Base-by-base conservation (phyloP, 2,888 invertebrate genomes). In the Dioctria linearis region DNA sequence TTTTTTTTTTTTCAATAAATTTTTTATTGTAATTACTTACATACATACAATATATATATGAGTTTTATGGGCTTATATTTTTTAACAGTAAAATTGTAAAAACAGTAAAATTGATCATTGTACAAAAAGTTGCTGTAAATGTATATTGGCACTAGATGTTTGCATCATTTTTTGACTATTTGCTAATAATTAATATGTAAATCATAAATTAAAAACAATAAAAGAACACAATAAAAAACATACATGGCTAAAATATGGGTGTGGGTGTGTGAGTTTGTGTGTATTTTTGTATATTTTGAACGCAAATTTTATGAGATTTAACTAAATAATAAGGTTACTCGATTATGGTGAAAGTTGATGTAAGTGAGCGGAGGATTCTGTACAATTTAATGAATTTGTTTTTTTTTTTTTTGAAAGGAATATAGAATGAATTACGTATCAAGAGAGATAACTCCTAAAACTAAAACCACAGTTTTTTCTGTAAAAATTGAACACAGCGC, bases 401-500 rank as follows among this genome's bases (percentile, higher is more conserved):
- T 25, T 25, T 25, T 25, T 25, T 25, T 25, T 0, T 25, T 25
- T 25, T 25, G 25, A 25, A 25, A 2, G 25, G 25, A 11, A 11
- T 11, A 54, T 54, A 54, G 4, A 11, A 54, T 54, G 54, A 54
- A 11, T 54, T 54, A 54, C 54, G 54, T 54, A 54, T 54, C 54
- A 2, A 54, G 54, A 4, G 25, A 25, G 25, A 25, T 25, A 25
- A 54, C 54, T 54, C 6, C 54, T 54, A 11, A 54, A 54, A 81
- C 84, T 85, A 84, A 83, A 83, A 85, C 84, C 85, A 85, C 84
- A 85, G 84, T 83, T 85, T 83, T 54, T 75, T 82, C 67, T 25
- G 71, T 81, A 82, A 86, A 25, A 86, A 85, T 85, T 88, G 88
- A 88, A 88, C 88, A 88, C 88, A 88, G 88, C 88, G 86, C 87